These are phyloP conservation scores for Harpagifer antarcticus DNA, from an alignment of 2,797 vertebrate genomes.

Conservation along the genomic window DNA sequence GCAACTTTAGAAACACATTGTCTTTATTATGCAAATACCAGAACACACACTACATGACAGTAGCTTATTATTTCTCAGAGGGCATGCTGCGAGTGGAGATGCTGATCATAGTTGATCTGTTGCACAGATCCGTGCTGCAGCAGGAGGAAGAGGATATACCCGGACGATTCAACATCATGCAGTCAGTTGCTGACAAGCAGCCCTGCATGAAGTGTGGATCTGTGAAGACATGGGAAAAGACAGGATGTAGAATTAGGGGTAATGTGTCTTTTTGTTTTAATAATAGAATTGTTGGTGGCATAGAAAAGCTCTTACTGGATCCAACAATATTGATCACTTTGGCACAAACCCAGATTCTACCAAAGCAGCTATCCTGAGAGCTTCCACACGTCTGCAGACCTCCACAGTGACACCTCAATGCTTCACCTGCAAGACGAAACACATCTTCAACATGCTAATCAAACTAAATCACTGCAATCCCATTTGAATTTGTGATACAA, in stretches of 20 bases:
- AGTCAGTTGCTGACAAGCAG: background rate
- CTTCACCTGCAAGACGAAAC: constrained; percentile 19
- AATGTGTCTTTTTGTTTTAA: background rate
- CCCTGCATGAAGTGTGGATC: background rate
- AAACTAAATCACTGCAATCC: background rate
- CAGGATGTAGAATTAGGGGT: background rate
- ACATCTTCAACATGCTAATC: background rate
- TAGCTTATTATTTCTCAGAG: background rate
- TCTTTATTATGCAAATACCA: constrained; percentile 1
- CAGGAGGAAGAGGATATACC: background rate
- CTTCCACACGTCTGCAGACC: accelerated
- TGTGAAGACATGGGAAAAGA: background rate
- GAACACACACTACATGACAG: background rate
- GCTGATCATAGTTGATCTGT: background rate
- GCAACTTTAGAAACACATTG: background rate
- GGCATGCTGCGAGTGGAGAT: background rate
- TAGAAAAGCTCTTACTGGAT: constrained; percentile 13
- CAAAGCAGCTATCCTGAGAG: background rate
- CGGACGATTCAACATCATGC: background rate
- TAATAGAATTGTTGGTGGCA: too few species aligned
- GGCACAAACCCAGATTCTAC: background rate
- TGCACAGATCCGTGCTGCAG: background rate
- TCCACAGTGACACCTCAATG: constrained; percentile 18
- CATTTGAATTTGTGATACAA: background rate
- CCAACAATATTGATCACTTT: background rate